Conservation (phyloP, 1,140 invertebrate genomes). For the Drosophila sucinea region DNA sequence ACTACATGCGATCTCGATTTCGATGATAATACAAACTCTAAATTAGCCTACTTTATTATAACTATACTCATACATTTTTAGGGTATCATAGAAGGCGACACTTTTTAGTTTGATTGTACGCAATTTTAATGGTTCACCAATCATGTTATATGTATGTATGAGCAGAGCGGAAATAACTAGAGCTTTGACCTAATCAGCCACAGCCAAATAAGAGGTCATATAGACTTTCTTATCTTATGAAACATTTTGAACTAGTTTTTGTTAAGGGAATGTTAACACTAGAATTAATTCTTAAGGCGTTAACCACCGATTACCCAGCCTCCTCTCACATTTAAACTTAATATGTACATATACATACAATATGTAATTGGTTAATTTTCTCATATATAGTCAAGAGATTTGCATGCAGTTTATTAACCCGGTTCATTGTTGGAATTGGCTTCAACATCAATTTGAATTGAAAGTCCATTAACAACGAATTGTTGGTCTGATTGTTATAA, state of each 20-base stretch:
- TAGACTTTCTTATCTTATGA: slow-evolving; percentile 29
- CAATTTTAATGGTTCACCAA: slow-evolving; percentile 10
- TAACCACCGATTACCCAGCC: too few relatives aligned
- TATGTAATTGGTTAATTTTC: not conserved
- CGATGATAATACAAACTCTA: too few relatives aligned
- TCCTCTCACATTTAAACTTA: too few relatives aligned
- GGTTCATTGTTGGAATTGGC: not conserved
- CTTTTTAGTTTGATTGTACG: not conserved
- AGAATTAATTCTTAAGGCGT: not conserved
- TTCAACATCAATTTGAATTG: slow-evolving; percentile 2
- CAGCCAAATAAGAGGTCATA: slow-evolving; percentile 10
- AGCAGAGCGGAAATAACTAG: slow-evolving; percentile 4
- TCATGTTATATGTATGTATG: not conserved
- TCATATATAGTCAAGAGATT: not conserved
- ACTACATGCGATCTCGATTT: too few relatives aligned
- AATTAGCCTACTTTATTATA: too few relatives aligned
- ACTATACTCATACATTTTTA: not conserved
- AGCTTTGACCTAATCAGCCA: slow-evolving; percentile 40
- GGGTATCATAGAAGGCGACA: not conserved
- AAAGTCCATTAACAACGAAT: not conserved
- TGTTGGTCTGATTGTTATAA: not conserved
- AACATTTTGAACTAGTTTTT: slow-evolving; percentile 48
- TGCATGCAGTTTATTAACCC: slow-evolving; percentile 6
- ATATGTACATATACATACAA: too few relatives aligned
- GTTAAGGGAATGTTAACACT: not conserved